Evolutionary conservation across 2,888 invertebrate species (phyloP), one percentile per base, ranked within the genome.

Genomic region (Choreutis nemorana): DNA sequence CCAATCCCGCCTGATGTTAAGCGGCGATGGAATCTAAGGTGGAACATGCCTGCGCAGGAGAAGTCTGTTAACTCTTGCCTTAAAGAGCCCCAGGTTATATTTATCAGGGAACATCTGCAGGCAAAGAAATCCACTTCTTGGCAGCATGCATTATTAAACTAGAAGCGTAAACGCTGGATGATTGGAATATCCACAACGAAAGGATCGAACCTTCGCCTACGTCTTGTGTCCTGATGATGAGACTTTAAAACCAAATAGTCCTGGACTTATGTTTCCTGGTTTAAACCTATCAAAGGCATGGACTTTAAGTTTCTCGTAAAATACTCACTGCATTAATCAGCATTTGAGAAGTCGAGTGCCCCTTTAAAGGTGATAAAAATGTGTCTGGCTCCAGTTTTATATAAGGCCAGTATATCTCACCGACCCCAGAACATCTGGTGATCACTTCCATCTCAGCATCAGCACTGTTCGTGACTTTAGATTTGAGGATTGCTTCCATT

Each of bases 361-460:
- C n/a, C n/a, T n/a, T n/a, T n/a, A n/a, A n/a, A n/a, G n/a, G n/a
- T n/a, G n/a, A n/a, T n/a, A n/a, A n/a, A n/a, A n/a, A n/a, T n/a
- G n/a, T n/a, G n/a, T 16, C 18, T 0, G 65, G 55, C 22, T 58
- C 47, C 21, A 77, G 37, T 2, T 48, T 40, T 5, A 78, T 59
- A 27, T 57, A 73, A 0, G 73, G 73, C 77, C 77, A 78, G 35
- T 52, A 54, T n/a, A 78, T 37, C 31, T 72, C 72, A 0, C 77
- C 77, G 4, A 41, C 60, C 0, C 77, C 73, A 0, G 42, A 36
- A 23, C 71, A 72, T 2, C 41, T 50, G 0, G 37, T 53, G 1
- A 73, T 2, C 6, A 60, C 61, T 20, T 48, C 38, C 0, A 40
- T 12, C 0, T 31, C 32, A 0, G 60, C 61, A 0, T 40, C 31